Evolutionary conservation across 2,113 vertebrate species (phyloP).

Genomic region (Hippolais icterina): DNA sequence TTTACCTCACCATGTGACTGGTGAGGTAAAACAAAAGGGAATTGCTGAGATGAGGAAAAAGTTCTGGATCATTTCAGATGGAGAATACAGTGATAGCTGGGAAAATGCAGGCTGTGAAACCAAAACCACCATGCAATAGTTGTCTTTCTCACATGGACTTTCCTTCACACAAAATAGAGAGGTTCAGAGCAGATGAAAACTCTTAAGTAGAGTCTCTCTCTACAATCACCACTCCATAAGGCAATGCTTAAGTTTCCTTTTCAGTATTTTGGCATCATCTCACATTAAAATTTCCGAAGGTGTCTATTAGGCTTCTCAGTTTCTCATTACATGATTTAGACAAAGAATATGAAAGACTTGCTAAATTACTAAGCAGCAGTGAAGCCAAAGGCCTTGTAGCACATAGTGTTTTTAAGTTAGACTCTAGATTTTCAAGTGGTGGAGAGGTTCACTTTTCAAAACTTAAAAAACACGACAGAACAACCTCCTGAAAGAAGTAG

Average conservation of each 20-base stretch:
- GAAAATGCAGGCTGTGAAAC: background rate
- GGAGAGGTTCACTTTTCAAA: background rate
- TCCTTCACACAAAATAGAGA: background rate
- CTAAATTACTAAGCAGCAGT: background rate
- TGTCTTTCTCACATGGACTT: background rate
- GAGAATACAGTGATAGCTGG: background rate
- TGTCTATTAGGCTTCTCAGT: background rate
- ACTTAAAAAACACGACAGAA: background rate
- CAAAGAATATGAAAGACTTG: background rate
- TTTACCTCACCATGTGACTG: background rate
- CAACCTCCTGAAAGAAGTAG: background rate
- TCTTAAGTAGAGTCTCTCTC: background rate
- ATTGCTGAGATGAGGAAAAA: background rate
- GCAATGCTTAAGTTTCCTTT: background rate
- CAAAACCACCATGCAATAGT: background rate
- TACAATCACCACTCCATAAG: background rate
- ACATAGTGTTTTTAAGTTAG: background rate
- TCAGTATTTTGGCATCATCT: background rate
- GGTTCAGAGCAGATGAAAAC: background rate
- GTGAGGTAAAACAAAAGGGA: background rate
- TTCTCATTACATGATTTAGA: background rate
- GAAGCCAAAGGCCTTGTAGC: background rate
- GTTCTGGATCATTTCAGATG: background rate
- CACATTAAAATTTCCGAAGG: background rate
- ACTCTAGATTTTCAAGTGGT: background rate